Evolutionary conservation across 2,797 vertebrate genomes (phyloP).

Genomic region (Alouatta caraya): DNA sequence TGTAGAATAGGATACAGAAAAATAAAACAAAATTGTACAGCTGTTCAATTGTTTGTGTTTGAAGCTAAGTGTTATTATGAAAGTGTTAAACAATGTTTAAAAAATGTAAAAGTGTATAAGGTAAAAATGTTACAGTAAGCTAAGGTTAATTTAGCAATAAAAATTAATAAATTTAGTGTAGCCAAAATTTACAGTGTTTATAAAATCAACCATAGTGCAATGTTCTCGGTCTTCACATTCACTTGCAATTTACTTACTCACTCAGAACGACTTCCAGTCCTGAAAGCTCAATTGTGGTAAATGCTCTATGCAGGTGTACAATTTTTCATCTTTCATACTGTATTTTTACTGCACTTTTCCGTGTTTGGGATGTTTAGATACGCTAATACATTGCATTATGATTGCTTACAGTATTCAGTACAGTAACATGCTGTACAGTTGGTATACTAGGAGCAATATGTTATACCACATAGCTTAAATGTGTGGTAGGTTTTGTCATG

Average conservation of each 20-base stretch:
- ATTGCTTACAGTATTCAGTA: background rate
- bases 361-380: background rate
- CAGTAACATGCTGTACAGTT: background rate
- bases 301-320: background rate
- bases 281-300: background rate
- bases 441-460: background rate
- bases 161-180: background rate
- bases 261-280: background rate
- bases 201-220: background rate
- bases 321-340: background rate
- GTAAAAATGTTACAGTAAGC: background rate
- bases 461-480: background rate
- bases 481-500: background rate
- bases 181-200: background rate
- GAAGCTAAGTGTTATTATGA: background rate
- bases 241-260: background rate
- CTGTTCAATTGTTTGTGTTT: background rate
- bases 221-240: background rate
- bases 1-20: background rate
- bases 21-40: background rate
- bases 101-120: background rate
- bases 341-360: background rate
- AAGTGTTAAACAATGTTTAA: background rate
- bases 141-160: background rate
- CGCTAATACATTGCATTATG: background rate